Evolutionary conservation across 2,113 vertebrate genomes (phyloP), one percentile per base, ranked within the genome.

Genomic region (Rhinogobius similis): DNA sequence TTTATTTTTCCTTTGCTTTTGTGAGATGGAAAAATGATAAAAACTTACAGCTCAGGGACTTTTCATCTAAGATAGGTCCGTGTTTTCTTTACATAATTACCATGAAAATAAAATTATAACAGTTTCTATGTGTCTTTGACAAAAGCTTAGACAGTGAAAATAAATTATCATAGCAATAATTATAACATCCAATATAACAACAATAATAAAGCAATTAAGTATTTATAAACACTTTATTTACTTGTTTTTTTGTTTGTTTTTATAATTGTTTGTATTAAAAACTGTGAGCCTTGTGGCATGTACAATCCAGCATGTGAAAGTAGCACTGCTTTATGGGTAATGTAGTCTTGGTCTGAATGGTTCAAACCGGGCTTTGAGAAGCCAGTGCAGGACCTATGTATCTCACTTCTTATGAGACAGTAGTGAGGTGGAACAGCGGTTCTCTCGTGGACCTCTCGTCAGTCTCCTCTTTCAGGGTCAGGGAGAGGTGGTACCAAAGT

Each of bases 91-190:
- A 87, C 76, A 72, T 88, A 88, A 92, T 90, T 89, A 89, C 84
- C 90, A 90, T 90, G 86, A 91, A 90, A 93, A 86, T 84, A 78
- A 90, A 91, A 91, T 91, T 86, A 85, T 90, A 88, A 90, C 86
- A 79, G 77, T 90, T 91, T 90, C 86, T 84, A 89, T 82, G 79
- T 90, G 87, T 92, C 89, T 90, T 90, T 85, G 88, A 91, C 81
- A 75, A 92, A 91, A 93, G 89, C 88, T 84, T 84, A 83, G 91
- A 91, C 82, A 91, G 90, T 92, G 89, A 92, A 93, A 93, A 94
- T 94, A 94, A 94, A 93, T 94, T 93, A 94, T 93, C 70, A 88
- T 92, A 92, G 92, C 92, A 93, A 93, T 92, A 93, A 92, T 93
- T 91, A 91, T 91, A 91, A 92, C 92, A 94, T 87, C 87, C 91